Evolutionary conservation across 2,797 vertebrate genomes (phyloP).

Genomic region (Otolemur crassicaudatus): DNA sequence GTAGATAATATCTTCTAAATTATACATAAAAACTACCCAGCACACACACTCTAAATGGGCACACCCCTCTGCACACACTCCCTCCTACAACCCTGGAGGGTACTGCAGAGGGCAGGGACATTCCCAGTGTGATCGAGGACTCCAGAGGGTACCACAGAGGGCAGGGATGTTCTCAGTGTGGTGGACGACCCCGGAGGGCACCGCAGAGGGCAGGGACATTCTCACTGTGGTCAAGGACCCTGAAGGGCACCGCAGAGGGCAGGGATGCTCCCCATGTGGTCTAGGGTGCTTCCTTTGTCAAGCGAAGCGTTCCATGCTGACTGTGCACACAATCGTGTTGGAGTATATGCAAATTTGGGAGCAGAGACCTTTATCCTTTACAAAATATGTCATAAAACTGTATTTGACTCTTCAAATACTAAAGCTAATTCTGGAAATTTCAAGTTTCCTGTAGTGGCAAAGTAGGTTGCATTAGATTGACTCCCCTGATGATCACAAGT

Average conservation of each 20-base stretch:
- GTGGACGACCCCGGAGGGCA: too few species aligned
- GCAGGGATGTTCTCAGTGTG: accelerated
- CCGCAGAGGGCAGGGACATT: accelerated
- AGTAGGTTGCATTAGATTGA: not conserved
- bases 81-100: too few species aligned
- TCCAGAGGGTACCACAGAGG: accelerated
- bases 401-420: not conserved
- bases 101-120: accelerated
- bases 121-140: accelerated
- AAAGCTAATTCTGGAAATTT: not conserved
- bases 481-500: not conserved
- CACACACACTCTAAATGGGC: not conserved
- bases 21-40: not conserved
- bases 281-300: accelerated
- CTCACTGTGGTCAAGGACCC: accelerated
- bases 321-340: too few species aligned
- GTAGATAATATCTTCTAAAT: not conserved
- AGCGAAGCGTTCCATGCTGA: accelerated
- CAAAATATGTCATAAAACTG: not conserved
- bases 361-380: accelerated
- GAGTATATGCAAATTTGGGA: accelerated
- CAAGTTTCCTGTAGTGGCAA: not conserved
- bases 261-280: accelerated
- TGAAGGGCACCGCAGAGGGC: accelerated
- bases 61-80: too few species aligned